phyloP scores from a whole-genome alignment of 2,888 invertebrate genomes.

The Cybosia mesomella region DNA sequence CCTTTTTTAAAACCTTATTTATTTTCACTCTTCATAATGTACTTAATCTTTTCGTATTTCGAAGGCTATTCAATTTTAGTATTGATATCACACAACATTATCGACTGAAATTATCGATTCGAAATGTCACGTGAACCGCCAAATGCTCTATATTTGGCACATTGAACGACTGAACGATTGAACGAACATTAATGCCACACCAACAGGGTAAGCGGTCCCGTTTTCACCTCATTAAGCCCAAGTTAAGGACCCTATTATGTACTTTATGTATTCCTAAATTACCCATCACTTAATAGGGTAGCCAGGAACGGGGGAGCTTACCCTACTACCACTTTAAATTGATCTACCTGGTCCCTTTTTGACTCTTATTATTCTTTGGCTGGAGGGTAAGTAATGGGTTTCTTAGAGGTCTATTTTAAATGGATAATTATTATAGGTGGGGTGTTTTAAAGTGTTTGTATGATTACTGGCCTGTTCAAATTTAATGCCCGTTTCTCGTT shows the following conservation, averaged over 20 bases:
- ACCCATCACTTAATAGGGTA: constrained; percentile 86
- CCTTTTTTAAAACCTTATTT: too few relatives aligned
- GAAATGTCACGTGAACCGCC: constrained; percentile 46
- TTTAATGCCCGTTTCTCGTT: constrained; percentile 78
- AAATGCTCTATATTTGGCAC: constrained; percentile 55
- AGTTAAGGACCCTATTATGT: constrained; percentile 86
- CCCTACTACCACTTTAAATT: constrained; percentile 66
- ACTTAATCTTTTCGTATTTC: constrained; percentile 22
- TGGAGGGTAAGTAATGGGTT: constrained; percentile 37
- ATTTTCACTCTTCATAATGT: neutral
- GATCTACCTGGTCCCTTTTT: constrained; percentile 56
- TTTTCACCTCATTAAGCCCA: constrained; percentile 85
- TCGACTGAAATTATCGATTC: constrained; percentile 51
- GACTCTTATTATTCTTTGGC: constrained; percentile 36
- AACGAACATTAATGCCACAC: constrained; percentile 67
- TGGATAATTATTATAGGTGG: constrained; percentile 70
- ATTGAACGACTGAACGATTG: constrained; percentile 66
- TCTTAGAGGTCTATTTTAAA: constrained; percentile 56
- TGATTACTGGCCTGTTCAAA: constrained; percentile 84
- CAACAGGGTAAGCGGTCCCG: constrained; percentile 76
- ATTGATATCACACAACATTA: constrained; percentile 41
- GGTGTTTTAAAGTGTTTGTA: constrained; percentile 82
- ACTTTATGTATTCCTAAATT: constrained; percentile 87
- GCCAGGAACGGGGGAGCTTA: constrained; percentile 71
- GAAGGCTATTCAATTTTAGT: constrained; percentile 34